Percentiles rank a stretch among this genome's conserved stretches.
Evolutionary conservation across 2,113 vertebrate genomes (phyloP).

Genomic region (Porphyrio hochstetteri): DNA sequence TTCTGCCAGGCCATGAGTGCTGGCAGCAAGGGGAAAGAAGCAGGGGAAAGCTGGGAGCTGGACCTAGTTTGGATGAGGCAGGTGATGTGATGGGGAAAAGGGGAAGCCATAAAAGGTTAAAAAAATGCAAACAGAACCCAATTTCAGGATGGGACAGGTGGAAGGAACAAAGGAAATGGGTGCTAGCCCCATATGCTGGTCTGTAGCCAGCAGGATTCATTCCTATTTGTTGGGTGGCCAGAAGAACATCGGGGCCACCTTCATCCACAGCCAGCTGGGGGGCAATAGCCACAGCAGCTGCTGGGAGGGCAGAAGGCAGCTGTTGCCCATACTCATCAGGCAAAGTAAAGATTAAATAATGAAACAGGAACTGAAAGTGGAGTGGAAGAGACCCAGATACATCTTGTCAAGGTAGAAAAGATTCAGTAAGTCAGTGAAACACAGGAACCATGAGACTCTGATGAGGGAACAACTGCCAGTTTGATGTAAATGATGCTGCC

Average conservation of each 20-base stretch:
- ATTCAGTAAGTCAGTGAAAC: background rate
- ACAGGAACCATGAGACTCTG: background rate
- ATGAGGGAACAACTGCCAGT: background rate
- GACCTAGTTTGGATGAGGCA: background rate
- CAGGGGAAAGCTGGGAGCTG: background rate
- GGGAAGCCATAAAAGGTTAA: background rate
- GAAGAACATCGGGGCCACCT: background rate
- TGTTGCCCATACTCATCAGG: background rate
- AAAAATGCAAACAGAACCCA: background rate
- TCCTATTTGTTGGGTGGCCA: background rate
- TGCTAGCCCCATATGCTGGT: accelerated
- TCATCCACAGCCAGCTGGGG: background rate
- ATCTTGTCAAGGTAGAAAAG: background rate
- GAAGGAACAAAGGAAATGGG: background rate
- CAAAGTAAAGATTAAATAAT: background rate
- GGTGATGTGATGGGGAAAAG: background rate
- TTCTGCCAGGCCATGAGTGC: background rate
- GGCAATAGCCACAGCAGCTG: background rate
- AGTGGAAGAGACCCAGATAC: background rate
- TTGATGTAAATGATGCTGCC: background rate
- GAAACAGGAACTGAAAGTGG: background rate
- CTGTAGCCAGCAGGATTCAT: background rate
- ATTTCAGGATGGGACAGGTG: background rate
- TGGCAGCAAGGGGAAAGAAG: background rate
- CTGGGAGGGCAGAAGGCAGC: background rate